Conservation (phyloP, 2,888 invertebrate species). For the Metellina segmentata region DNA sequence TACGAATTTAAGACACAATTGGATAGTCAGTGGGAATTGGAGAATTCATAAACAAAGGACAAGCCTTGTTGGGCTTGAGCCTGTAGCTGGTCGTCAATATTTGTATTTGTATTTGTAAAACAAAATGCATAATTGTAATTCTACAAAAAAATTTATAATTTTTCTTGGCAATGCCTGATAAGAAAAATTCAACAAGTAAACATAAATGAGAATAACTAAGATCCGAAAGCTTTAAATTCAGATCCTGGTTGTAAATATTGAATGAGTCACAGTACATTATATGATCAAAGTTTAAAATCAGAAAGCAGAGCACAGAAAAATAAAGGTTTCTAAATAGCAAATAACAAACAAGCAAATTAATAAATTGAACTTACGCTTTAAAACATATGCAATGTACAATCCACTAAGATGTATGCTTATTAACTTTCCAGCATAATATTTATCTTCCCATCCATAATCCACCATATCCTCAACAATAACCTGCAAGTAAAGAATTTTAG, state of each 20-base stretch:
- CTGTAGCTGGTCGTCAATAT: no score
- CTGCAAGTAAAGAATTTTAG: constrained; percentile 80
- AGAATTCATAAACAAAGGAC: no score
- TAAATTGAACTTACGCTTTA: constrained; percentile 86
- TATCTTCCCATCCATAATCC: constrained; percentile 95
- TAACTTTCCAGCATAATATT: constrained; percentile 92
- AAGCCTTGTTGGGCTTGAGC: no score
- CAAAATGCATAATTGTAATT: no score
- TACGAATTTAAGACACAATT: no score
- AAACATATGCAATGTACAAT: constrained; percentile 92
- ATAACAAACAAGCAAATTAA: neutral
- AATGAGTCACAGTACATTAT: neutral
- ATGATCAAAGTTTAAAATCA: neutral
- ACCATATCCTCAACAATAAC: constrained; percentile 94
- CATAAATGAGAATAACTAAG: no score
- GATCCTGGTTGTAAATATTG: neutral
- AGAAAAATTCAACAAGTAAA: no score
- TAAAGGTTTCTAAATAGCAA: neutral
- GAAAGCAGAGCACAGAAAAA: neutral
- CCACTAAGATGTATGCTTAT: constrained; percentile 93
- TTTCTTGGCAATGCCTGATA: no score
- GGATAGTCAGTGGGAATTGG: no score
- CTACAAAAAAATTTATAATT: no score
- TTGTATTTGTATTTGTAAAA: no score
- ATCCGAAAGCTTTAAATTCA: no score